Evolutionary conservation across 2,797 vertebrate species (phyloP).

Genomic region (Anas acuta): DNA sequence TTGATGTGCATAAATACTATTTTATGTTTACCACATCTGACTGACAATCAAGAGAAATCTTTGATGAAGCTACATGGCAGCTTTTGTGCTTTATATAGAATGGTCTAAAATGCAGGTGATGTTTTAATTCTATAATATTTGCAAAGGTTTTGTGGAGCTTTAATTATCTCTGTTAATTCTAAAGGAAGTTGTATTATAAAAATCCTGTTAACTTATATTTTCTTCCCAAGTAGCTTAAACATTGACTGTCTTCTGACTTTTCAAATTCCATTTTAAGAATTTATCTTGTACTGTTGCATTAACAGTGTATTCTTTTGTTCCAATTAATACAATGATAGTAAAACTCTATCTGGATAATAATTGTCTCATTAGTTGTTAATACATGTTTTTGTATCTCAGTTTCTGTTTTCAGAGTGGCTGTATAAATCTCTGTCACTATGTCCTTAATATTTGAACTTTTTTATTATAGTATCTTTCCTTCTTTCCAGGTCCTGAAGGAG

Average conservation of each 20-base stretch:
- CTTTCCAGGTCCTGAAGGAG: conserved; percentile 81
- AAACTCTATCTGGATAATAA: neutral
- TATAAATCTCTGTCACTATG: neutral
- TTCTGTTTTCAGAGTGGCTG: neutral
- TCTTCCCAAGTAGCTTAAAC: neutral
- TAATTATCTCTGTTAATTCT: neutral
- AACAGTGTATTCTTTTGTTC: neutral
- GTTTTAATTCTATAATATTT: neutral
- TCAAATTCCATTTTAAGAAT: neutral
- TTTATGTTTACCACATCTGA: neutral
- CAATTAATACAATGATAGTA: neutral
- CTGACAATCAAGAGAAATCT: neutral
- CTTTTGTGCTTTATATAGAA: neutral
- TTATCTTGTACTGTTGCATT: neutral
- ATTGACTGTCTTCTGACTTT: neutral
- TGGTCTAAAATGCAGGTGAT: neutral
- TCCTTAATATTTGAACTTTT: neutral
- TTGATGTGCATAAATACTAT: neutral
- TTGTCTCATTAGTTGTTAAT: neutral
- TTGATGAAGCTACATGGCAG: neutral
- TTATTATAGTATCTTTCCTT: neutral
- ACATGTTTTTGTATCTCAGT: neutral
- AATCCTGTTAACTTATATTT: neutral
- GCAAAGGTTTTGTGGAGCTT: neutral
- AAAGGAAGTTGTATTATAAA: neutral